A percentile compares a stretch with the other conserved stretches of the same genome.
These are phyloP conservation scores for Zapus hudsonius DNA, from an alignment of 2,113 vertebrate species.

Conservation along the genomic window DNA sequence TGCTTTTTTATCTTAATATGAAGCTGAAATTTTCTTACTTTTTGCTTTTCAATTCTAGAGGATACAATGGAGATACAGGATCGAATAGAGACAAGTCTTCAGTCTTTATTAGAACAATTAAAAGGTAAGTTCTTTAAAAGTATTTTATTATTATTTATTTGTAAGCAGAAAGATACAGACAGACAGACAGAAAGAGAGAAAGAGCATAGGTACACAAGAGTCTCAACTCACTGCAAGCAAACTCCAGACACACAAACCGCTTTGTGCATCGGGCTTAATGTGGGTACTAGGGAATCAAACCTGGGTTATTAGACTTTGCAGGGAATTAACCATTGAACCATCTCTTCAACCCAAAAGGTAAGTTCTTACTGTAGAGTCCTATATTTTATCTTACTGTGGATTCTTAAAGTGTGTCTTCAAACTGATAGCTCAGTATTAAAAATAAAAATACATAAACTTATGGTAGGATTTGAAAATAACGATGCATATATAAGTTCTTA, in stretches of 20 bases:
- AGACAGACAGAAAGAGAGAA: no score
- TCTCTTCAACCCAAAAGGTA: conserved; percentile 87
- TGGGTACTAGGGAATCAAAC: no score
- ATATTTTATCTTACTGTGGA: not conserved
- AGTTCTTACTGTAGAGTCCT: conserved; percentile 45
- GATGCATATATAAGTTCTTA: not conserved
- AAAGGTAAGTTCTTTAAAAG: conserved; percentile 91
- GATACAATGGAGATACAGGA: conserved; percentile 94
- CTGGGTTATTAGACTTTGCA: no score
- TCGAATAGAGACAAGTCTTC: conserved; percentile 94
- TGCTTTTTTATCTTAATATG: not conserved
- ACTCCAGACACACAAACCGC: no score
- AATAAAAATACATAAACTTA: not conserved
- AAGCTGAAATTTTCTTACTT: not conserved
- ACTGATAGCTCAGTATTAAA: not conserved
- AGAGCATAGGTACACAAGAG: no score
- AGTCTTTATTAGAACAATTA: conserved; percentile 93
- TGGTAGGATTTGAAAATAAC: conserved; percentile 22
- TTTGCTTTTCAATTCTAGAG: conserved; percentile 85
- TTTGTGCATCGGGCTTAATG: no score
- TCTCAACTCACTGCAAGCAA: no score
- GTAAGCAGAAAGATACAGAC: no score
- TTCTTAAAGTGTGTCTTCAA: not conserved
- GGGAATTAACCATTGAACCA: no score
- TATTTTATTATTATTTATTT: no score